These are phyloP conservation scores for Thelaira solivaga DNA, from an alignment of 2,888 invertebrate genomes.

Conservation along the genomic window DNA sequence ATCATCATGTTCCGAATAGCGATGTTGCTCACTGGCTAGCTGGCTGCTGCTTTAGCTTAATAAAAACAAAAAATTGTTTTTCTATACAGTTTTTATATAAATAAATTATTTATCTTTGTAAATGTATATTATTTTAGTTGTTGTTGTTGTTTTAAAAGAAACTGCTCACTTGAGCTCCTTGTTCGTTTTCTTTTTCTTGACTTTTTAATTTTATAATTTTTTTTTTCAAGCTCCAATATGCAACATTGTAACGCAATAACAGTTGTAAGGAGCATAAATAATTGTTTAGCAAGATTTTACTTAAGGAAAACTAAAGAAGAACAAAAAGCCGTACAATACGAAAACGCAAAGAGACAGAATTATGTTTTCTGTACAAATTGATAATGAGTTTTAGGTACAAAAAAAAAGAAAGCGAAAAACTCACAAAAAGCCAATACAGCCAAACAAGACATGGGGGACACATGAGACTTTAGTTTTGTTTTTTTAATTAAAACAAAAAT, in stretches of 20 bases:
- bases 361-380: background rate
- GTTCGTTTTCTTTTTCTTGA: background rate
- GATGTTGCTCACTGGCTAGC: too few relatives aligned
- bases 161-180: conserved; percentile 40
- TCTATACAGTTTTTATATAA: too few relatives aligned
- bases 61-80: too few relatives aligned
- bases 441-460: too few relatives aligned
- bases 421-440: background rate
- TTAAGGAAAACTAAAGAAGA: background rate
- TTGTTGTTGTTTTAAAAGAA: background rate
- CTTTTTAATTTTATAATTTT: background rate
- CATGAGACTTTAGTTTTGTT: too few relatives aligned
- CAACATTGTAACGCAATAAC: conserved; percentile 46
- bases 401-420: background rate
- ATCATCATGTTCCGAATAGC: too few relatives aligned
- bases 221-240: conserved; percentile 20
- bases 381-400: background rate
- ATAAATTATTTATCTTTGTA: background rate
- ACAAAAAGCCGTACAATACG: too few relatives aligned
- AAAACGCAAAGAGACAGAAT: too few relatives aligned
- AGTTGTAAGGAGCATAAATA: conserved; percentile 47
- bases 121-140: background rate
- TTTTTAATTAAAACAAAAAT: too few relatives aligned
- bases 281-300: conserved; percentile 26
- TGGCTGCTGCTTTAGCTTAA: too few relatives aligned